A percentile compares a stretch with the other conserved stretches of the same genome.
phyloP scores from a whole-genome alignment of 2,797 vertebrate species.

The Danio aesculapii region DNA sequence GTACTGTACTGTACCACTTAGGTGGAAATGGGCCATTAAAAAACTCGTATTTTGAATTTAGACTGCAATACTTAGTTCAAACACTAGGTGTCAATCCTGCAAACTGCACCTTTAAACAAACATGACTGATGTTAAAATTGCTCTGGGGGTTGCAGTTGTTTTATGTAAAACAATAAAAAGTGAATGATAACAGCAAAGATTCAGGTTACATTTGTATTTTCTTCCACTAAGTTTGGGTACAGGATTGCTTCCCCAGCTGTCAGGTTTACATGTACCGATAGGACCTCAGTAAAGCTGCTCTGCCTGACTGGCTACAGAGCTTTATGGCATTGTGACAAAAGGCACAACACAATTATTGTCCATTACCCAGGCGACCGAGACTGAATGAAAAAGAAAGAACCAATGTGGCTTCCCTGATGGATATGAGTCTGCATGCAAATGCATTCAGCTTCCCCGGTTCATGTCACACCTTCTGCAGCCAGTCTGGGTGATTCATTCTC shows the following conservation, averaged over 20 bases:
- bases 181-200: conserved; percentile 26
- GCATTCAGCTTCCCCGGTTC: conserved; percentile 38
- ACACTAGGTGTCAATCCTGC: too few species aligned
- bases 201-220: conserved; percentile 48
- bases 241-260: conserved; percentile 33
- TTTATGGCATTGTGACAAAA: conserved; percentile 47
- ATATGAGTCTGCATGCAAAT: conserved; percentile 45
- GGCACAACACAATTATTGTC: conserved; percentile 53
- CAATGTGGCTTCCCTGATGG: conserved; percentile 42
- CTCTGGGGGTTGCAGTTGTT: background rate
- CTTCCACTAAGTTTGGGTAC: conserved; percentile 27
- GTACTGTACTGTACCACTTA: too few species aligned
- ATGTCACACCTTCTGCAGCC: conserved; percentile 40
- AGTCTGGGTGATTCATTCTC: conserved; percentile 42
- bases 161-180: conserved; percentile 32
- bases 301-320: conserved; percentile 41
- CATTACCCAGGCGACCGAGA: conserved; percentile 55
- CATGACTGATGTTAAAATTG: conserved; percentile 24
- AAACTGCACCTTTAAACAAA: background rate
- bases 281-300: conserved; percentile 48
- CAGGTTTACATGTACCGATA: conserved; percentile 40
- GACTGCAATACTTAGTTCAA: too few species aligned
- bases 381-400: conserved; percentile 46
- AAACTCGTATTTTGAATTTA: too few species aligned
- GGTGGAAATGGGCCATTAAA: too few species aligned